phyloP scores from a whole-genome alignment of 1,140 invertebrate species.

The Teleogryllus occipitalis region DNA sequence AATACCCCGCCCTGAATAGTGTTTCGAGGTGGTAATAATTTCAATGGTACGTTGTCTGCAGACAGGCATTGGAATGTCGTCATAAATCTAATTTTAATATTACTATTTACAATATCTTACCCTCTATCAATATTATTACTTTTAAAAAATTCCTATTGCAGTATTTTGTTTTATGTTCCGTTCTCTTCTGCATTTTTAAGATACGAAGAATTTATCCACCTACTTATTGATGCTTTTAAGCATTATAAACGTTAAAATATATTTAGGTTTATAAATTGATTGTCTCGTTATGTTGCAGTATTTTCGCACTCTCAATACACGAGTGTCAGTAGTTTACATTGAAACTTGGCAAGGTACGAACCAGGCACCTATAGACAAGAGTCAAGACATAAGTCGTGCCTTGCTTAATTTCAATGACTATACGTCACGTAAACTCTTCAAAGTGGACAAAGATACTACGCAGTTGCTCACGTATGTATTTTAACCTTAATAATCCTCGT shows the following conservation, averaged over 20 bases:
- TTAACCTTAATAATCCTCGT: background rate
- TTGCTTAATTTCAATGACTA: conserved; percentile 87
- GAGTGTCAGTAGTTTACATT: conserved; percentile 89
- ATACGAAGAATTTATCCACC: no score
- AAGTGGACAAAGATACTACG: conserved; percentile 77
- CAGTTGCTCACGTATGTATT: conserved; percentile 81
- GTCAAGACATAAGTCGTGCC: conserved; percentile 76
- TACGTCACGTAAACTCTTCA: conserved; percentile 69
- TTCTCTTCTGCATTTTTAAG: no score
- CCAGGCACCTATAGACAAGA: conserved; percentile 68
- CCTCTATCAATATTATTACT: no score
- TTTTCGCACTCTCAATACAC: conserved; percentile 83
- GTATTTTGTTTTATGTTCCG: no score
- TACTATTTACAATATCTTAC: no score
- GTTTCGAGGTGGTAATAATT: no score
- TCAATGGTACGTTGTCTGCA: no score
- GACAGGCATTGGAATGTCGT: no score
- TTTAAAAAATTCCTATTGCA: no score
- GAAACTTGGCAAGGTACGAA: conserved; percentile 91
- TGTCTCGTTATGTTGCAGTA: conserved; percentile 53
- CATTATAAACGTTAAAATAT: background rate
- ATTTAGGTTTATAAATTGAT: background rate
- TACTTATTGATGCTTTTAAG: background rate
- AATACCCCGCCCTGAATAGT: no score
- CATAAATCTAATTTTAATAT: no score